Evolutionary conservation across 1,140 invertebrate genomes (phyloP).

Genomic region (Acyrthosiphon pisum): DNA sequence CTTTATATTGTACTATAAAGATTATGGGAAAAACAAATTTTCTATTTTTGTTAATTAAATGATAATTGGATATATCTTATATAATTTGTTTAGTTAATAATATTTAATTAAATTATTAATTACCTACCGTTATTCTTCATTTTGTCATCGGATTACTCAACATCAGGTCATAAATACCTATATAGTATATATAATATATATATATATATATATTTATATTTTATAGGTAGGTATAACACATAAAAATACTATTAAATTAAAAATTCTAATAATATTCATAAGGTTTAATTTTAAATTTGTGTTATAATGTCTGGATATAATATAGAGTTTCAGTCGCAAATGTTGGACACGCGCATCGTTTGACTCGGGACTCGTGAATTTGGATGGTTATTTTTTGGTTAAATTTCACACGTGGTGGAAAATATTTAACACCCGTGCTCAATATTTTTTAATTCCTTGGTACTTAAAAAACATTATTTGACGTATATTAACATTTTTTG

Average conservation of each 20-base stretch:
- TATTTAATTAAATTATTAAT: not conserved
- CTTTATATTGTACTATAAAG: too few species aligned
- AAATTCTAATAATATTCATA: not conserved
- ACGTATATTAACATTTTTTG: not conserved
- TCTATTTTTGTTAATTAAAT: constrained; percentile 10
- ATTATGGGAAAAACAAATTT: not conserved
- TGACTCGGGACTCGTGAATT: not conserved
- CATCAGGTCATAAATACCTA: not conserved
- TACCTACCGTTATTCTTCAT: not conserved
- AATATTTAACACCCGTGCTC: not conserved
- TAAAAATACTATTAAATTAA: not conserved
- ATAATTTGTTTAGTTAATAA: not conserved
- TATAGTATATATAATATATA: too few species aligned
- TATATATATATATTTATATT: not conserved
- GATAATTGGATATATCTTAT: not conserved
- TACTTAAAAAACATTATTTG: not conserved
- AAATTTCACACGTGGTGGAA: not conserved
- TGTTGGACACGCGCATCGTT: not conserved
- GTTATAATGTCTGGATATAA: not conserved
- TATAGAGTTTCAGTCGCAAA: not conserved
- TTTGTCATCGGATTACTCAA: not conserved
- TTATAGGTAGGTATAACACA: not conserved
- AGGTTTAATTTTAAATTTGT: not conserved
- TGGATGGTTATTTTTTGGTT: not conserved
- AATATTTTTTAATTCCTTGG: not conserved